phyloP scores from a whole-genome alignment of 2,888 invertebrate species.

The Leucania comma region DNA sequence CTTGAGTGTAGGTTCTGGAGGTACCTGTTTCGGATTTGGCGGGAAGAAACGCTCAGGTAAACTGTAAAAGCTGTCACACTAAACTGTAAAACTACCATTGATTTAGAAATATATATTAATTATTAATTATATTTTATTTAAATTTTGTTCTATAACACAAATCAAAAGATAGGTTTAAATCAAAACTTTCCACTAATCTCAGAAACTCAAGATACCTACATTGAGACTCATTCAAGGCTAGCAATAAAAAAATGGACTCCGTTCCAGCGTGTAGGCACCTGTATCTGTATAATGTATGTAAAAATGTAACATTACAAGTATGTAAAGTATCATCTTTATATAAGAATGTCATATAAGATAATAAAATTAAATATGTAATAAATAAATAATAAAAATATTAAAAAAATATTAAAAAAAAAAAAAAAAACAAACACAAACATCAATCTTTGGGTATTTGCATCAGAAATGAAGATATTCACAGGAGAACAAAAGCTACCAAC shows the following conservation, averaged over 20 bases:
- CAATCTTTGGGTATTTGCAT: no score
- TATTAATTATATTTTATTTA: neutral
- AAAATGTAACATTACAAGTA: slow-evolving; percentile 56
- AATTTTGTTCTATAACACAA: neutral
- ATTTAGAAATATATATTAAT: neutral
- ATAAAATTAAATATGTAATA: slow-evolving; percentile 50
- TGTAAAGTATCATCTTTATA: slow-evolving; percentile 48
- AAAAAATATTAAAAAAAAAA: no score
- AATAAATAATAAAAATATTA: slow-evolving; percentile 53
- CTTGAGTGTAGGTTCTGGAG: no score
- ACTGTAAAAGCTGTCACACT: no score
- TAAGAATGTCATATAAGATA: slow-evolving; percentile 42
- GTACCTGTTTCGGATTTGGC: no score
- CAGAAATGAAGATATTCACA: no score
- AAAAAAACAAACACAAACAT: no score
- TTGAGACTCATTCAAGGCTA: slow-evolving; percentile 21
- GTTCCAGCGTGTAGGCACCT: slow-evolving; percentile 9
- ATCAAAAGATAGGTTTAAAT: neutral
- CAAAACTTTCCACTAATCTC: slow-evolving; percentile 21
- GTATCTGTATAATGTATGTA: slow-evolving; percentile 46
- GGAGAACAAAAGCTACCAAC: no score
- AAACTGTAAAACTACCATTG: no score
- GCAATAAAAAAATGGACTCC: slow-evolving; percentile 7
- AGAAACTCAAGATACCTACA: slow-evolving; percentile 18
- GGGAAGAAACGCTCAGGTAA: no score